Base-by-base conservation (phyloP, 1,140 invertebrate species). In the Caenorhabditis inopinata region DNA sequence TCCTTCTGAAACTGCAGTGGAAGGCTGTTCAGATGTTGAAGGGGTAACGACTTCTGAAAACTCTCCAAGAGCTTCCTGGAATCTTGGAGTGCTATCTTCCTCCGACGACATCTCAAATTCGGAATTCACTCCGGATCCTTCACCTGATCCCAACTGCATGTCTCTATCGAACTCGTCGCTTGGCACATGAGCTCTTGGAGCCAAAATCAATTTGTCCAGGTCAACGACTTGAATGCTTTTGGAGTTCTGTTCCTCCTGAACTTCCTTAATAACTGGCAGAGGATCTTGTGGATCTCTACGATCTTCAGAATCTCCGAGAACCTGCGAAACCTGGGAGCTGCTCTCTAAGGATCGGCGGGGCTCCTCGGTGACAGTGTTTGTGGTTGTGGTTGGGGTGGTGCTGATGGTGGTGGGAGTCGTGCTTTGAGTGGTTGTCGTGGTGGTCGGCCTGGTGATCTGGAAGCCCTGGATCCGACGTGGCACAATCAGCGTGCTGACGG, bases 231-330 rank as follows among this genome's bases (percentile, higher is more conserved):
- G 58, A 4, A 42, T 18, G n/a, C 21, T 42, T 18, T 68, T 68
- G 1, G 12, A 16, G 23, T 11, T 11, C n/a, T 68, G 29, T 18
- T 68, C 58, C 21, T 68, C 58, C 23, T 68, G 58, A 68, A 68
- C 58, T n/a, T 68, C 58, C 7, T 68, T 68, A 18, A 68, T 68
- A 9, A 68, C 58, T 38, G 58, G 58, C 18, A 73, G 78, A 74
- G 62, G 78, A 35, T 32, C 6, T 14, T 42, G 38, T 42, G 38
- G 38, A 42, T 32, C 53, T 74, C 29, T 14, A 11, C 21, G 6
- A 6, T 79, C 68, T 12, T 73, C 58, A 12, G 77, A 46, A 21
- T 38, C n/a, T 79, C 78, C 6, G 14, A 5, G n/a, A n/a, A n/a
- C n/a, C n/a, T n/a, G n/a, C n/a, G n/a, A n/a, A n/a, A n/a, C n/a